Evolutionary conservation across 2,797 vertebrate genomes (phyloP).

Genomic region (Sarcophilus harrisii): DNA sequence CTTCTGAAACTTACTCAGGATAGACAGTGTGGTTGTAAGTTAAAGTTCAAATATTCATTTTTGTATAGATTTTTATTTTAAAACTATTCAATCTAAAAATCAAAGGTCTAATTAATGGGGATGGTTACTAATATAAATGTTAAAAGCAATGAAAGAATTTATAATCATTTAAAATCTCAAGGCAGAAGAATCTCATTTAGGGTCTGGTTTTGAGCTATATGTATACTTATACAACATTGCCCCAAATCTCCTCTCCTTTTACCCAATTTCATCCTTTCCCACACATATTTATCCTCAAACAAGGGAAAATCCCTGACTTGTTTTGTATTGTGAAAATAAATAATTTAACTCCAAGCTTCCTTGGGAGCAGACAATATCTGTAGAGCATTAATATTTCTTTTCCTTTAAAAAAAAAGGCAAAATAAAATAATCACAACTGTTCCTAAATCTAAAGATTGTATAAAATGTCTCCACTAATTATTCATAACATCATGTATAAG

Average conservation of each 20-base stretch:
- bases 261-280: not conserved
- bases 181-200: not conserved
- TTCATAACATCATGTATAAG: slow-evolving; percentile 46
- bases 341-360: slow-evolving; percentile 49
- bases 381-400: slow-evolving; percentile 37
- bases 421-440: not conserved
- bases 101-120: not conserved
- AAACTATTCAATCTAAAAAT: not conserved
- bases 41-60: not conserved
- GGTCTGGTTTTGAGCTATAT: not conserved
- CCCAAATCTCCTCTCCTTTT: not conserved
- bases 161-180: not conserved
- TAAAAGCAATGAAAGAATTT: not conserved
- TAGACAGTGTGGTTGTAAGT: not conserved
- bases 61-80: not conserved
- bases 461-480: slow-evolving; percentile 55
- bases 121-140: slow-evolving; percentile 10
- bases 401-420: slow-evolving; percentile 42
- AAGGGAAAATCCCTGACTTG: slow-evolving; percentile 19
- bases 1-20: not conserved
- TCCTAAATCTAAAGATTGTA: slow-evolving; percentile 50
- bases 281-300: slow-evolving; percentile 36
- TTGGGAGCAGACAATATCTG: slow-evolving; percentile 32
- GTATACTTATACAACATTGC: not conserved
- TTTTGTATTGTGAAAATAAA: slow-evolving; percentile 32